Base-by-base conservation (phyloP, 2,797 vertebrate species). In the Anabacerthia variegaticeps region DNA sequence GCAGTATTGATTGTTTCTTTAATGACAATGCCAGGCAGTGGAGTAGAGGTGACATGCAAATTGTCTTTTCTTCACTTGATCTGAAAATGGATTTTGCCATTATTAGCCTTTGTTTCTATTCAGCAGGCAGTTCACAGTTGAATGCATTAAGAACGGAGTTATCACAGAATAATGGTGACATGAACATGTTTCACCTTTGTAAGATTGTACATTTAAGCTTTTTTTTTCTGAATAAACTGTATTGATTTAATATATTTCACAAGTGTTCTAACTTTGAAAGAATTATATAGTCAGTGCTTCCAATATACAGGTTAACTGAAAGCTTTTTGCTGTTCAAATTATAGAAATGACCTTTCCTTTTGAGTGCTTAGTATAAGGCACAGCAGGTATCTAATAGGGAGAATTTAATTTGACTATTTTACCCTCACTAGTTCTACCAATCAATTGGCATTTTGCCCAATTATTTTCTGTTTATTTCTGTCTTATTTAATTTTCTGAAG, bases 11-110 rank as follows among this genome's bases (percentile, higher is more conserved):
- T 82, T 88, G 24, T 80, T 91, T 85, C 65, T 89, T 88, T 83
- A 95, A 89, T 80, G 78, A 75, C 79, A 95, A 69, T 82, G 81
- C 71, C 72, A 91, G 43, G 88, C 48, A 89, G 32, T 8, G 18
- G 58, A 39, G 54, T 80, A 75, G 36, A 71, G 93, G 55, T 97
- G 87, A 94, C 48, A 80, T 44, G 27, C 52, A 95, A 94, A 96
- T 84, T 93, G 76, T 56, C 86, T 93, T 95, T 93, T 92, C 77
- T 87, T 95, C 62, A 39, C 68, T 82, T 65, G 80, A 84, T 96
- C 69, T 78, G 83, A 90, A 96, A 97, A 96, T 91, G 81, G 86
- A 91, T 94, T 96, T 95, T 95, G 77, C 85, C 84, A 71, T 96
- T 94, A 87, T 61, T 66, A 96, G n/a, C 54, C 75, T 94, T 95